A percentile compares a stretch with the other conserved stretches of the same genome.
phyloP scores from a whole-genome alignment of 92 coral and sea anemone genomes.

The Porites lobata region DNA sequence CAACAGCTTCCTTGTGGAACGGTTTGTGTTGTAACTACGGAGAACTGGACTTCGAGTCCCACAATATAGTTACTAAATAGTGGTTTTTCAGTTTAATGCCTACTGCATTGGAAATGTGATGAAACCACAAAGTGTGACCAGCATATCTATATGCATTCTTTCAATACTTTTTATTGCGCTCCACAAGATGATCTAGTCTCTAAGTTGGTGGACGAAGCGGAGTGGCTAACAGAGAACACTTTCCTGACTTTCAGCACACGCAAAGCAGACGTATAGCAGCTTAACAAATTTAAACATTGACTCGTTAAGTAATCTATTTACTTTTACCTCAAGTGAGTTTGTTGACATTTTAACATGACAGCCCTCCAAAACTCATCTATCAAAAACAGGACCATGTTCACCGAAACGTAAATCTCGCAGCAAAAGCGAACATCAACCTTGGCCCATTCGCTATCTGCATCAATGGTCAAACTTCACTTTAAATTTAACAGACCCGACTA shows the following conservation, averaged over 20 bases:
- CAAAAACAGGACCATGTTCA: conserved; percentile 6
- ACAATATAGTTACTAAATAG: too few species aligned
- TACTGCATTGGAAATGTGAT: neutral
- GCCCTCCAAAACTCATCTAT: conserved; percentile 7
- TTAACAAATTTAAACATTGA: neutral
- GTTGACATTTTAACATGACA: conserved; percentile 12
- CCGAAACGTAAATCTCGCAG: neutral
- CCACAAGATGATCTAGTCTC: neutral
- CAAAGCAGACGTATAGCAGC: too few species aligned
- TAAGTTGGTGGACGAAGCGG: neutral
- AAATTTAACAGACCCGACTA: neutral
- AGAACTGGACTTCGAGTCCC: too few species aligned
- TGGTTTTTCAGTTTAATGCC: neutral
- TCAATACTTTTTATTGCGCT: neutral
- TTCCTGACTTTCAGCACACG: neutral
- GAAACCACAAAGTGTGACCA: neutral
- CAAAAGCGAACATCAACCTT: conserved; percentile 2
- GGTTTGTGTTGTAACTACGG: too few species aligned
- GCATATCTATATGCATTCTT: neutral
- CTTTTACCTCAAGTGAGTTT: conserved; percentile 15
- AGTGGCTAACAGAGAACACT: neutral
- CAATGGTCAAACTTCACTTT: neutral
- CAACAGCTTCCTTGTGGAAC: too few species aligned
- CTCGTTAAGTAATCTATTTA: conserved; percentile 1
- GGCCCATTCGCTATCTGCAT: neutral